phyloP scores from a whole-genome alignment of 1,140 invertebrate species.

The Diabrotica virgifera region DNA sequence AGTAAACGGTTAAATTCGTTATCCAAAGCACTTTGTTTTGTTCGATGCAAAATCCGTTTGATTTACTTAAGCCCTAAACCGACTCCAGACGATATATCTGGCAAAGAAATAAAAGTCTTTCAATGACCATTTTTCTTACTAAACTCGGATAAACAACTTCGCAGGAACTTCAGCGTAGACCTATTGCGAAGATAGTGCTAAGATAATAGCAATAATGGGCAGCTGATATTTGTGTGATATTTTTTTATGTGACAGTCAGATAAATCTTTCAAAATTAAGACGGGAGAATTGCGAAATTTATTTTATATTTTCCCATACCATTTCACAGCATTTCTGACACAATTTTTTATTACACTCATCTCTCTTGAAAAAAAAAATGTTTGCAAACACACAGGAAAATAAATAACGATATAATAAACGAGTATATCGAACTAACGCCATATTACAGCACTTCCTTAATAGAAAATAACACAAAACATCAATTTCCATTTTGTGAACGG shows the following conservation, averaged over 20 bases:
- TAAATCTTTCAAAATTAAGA: background rate
- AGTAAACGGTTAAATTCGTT: background rate
- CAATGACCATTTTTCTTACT: slow-evolving; percentile 2
- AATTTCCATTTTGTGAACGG: no score
- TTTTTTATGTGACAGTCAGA: background rate
- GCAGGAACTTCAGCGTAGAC: background rate
- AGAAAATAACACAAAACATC: no score
- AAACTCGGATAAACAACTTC: background rate
- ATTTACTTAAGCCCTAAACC: background rate
- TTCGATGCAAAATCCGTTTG: background rate
- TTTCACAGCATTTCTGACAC: no score
- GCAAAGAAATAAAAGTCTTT: background rate
- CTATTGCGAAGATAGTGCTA: background rate
- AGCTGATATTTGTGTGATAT: background rate
- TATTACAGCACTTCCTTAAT: no score
- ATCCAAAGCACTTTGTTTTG: background rate
- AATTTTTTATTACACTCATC: no score
- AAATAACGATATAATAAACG: no score
- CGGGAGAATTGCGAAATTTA: background rate
- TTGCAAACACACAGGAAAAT: no score
- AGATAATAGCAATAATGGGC: slow-evolving; percentile 2
- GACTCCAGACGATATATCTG: background rate
- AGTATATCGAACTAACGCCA: no score
- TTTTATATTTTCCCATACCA: background rate
- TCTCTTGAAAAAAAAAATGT: no score